A percentile compares a stretch with the other conserved stretches of the same genome.
Conservation (phyloP, 2,113 vertebrate genomes). For the Seriola dumerili region DNA sequence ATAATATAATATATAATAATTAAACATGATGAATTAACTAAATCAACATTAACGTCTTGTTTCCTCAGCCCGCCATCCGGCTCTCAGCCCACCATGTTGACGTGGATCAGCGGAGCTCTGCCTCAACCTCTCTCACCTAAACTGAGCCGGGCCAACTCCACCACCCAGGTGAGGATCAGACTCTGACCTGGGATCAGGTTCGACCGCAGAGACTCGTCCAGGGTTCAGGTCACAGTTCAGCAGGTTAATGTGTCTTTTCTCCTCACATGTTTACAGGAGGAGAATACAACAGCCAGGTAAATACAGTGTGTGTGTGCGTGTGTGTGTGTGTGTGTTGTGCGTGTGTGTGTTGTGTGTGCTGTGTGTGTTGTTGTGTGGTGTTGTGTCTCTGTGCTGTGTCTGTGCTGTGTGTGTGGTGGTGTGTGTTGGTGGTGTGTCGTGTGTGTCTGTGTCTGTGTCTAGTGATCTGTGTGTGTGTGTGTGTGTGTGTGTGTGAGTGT, state of each 20-base stretch:
- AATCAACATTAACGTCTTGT: too few species aligned
- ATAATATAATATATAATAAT: too few species aligned
- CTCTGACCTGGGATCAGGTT: background rate
- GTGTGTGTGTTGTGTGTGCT: too few species aligned
- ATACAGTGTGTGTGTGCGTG: background rate
- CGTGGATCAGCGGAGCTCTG: slow-evolving; percentile 79
- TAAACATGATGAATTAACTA: too few species aligned
- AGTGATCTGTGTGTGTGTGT: slow-evolving; percentile 1
- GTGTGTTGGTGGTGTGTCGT: too few species aligned
- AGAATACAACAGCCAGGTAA: slow-evolving; percentile 68
- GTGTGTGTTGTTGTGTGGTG: too few species aligned
- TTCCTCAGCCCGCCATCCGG: slow-evolving; percentile 7
- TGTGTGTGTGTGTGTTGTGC: background rate
- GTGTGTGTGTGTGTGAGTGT: too few species aligned
- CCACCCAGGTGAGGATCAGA: slow-evolving; percentile 53
- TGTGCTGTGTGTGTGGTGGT: slow-evolving; percentile 1
- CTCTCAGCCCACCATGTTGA: slow-evolving; percentile 65
- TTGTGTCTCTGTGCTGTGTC: too few species aligned
- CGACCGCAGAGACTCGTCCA: background rate
- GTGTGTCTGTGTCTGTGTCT: slow-evolving; percentile 6
- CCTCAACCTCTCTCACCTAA: slow-evolving; percentile 75
- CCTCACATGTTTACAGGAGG: slow-evolving; percentile 51
- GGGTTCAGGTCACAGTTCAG: background rate
- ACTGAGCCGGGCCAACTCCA: slow-evolving; percentile 37
- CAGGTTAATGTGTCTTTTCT: background rate